Evolutionary conservation across 1,140 invertebrate species (phyloP), one percentile per base, ranked within the genome.

Genomic region (Rhagoletis zephyria): DNA sequence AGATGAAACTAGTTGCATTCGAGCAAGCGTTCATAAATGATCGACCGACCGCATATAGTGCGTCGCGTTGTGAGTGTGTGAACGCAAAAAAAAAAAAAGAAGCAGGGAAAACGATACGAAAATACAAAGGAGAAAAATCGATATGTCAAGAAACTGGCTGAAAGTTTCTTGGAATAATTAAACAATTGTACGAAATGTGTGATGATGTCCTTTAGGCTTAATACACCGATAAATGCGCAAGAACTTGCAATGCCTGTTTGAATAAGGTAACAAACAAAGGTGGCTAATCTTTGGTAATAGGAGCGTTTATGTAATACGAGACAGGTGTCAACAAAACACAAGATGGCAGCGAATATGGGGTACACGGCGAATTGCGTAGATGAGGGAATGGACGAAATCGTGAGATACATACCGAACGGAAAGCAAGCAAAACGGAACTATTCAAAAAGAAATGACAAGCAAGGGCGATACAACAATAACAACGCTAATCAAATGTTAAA

Each of bases 31-130:
- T 89, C 88, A 89, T 81, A 65, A 81, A 81, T 81, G 74, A 81
- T 48, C 40, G 59, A 87, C 74, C 87, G 88, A 81, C 89, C 89
- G 89, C 90, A 89, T 81, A 90, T 91, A 89, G 90, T 89, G 90
- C 74, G 77, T 88, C 81, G 65, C 87, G 59, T 86, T 87, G 51
- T 77, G 51, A 81, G 65, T 74, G 65, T 88, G 88, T 87, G 89
- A 90, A 90, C 90, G 88, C 88, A 88, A 88, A 88, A 89, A 88
- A 89, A 19, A 59, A n/a, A 89, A 19, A 59, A n/a, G 42, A 70
- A 64, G 87, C 16, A 74, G 19, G 45, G 7, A 85, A 85, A 88
- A 87, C 16, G 63, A 56, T 7, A 4, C 45, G 70, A n/a, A 19
- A 16, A 56, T 70, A 45, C n/a, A 59, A 30, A 30, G 30, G 30